Evolutionary conservation across 35 echinoderm and acorn worm species (phyloP).

Genomic region (Apostichopus parvimensis): DNA sequence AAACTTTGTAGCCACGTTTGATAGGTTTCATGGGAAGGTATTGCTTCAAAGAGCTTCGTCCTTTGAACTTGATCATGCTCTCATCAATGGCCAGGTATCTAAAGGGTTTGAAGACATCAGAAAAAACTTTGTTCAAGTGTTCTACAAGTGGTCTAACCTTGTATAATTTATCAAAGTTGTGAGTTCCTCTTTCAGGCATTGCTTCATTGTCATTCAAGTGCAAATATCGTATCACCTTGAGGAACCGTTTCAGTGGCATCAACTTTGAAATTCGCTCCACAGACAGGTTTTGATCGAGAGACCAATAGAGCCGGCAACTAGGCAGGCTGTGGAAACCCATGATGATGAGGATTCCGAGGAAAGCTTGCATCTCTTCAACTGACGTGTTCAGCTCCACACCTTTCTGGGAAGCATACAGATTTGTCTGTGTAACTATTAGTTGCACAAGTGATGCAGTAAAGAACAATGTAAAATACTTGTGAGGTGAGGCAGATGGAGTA

Average conservation of each 20-base stretch:
- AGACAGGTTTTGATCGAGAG: conserved; percentile 7
- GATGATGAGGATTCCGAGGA: conserved; percentile 53
- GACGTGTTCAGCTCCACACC: not conserved
- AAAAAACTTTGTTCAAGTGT: conserved; percentile 39
- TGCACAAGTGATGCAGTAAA: too few relatives aligned
- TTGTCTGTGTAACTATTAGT: not conserved
- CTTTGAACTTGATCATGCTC: conserved; percentile 64
- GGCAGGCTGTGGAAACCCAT: conserved; percentile 60
- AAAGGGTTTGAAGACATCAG: conserved; percentile 12
- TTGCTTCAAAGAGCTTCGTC: conserved; percentile 37
- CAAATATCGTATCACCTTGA: conserved; percentile 17
- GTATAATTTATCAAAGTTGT: conserved; percentile 33
- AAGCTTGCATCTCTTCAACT: conserved; percentile 42
- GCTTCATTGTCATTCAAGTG: conserved; percentile 45
- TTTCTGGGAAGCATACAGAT: conserved; percentile 52
- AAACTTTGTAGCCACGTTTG: conserved; percentile 53
- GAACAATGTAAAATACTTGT: conserved; percentile 16
- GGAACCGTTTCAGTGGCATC: conserved; percentile 44
- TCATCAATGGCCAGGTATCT: conserved; percentile 60
- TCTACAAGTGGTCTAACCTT: conserved; percentile 46
- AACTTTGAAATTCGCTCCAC: not conserved
- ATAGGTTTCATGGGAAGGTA: conserved; percentile 59
- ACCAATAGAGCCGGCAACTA: conserved; percentile 56
- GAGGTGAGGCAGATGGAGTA: not conserved
- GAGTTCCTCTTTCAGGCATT: not conserved